Base-by-base conservation (phyloP, 1,140 invertebrate species). In the Pseudachorutes palmiensis region DNA sequence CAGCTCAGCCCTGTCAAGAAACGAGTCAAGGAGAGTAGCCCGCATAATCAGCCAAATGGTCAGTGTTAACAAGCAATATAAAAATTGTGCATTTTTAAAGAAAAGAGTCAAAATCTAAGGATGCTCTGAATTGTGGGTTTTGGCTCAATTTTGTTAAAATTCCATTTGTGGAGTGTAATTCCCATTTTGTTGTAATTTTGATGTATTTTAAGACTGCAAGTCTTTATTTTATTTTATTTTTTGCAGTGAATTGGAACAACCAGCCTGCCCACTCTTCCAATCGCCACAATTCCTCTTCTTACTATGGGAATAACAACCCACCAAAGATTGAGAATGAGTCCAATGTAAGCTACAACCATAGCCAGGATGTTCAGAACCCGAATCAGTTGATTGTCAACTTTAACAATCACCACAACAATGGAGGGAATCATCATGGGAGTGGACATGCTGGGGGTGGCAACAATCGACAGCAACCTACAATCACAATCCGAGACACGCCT, bases 1-100 rank as follows among this genome's bases (percentile, higher is more conserved):
- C 94, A 97, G 75, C 80, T 97, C 66, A 96, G 92, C 75, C 95
- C 95, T 0, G 93, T 97, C 1, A 98, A 98, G 81, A 98, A 98
- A 78, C 82, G 94, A n/a, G 94, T 97, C 5, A 97, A 97, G 77
- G 95, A 97, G 76, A 92, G 90, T 73, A 94, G 93, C 26, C 93
- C 94, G 32, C 92, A 92, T 0, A 64, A 72, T 58, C 60, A 9
- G 19, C 36, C 36, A 45, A 9, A 19, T 12, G 36, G 36, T 45
- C 9, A 45, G 19, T 19, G 36, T 9, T 45, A 19, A 19, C 36
- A 71, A 29, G n/a, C n/a, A n/a, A n/a, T n/a, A n/a, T n/a, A n/a
- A n/a, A n/a, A n/a, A n/a, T n/a, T n/a, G n/a, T n/a, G n/a, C n/a
- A n/a, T n/a, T n/a, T n/a, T n/a, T n/a, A n/a, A n/a, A n/a, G n/a